These are phyloP conservation scores for Harpalus rufipes DNA, from an alignment of 2,888 invertebrate genomes.

Conservation along the genomic window DNA sequence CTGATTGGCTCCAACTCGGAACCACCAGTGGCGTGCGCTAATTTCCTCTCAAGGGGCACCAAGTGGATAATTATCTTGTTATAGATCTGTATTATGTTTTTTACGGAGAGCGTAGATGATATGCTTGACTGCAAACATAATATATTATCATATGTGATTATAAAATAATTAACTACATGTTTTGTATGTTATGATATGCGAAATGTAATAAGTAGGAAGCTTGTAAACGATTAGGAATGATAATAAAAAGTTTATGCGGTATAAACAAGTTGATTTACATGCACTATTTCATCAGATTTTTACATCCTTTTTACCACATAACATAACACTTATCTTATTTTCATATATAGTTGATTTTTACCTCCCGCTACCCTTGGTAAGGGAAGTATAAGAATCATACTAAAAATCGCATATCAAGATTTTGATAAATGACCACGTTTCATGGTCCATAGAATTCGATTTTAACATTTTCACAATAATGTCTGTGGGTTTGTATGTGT, in stretches of 20 bases:
- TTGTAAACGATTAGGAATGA: not conserved
- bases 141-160: not conserved
- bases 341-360: too few species aligned
- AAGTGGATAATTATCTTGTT: not conserved
- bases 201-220: not conserved
- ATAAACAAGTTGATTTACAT: not conserved
- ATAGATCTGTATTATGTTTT: not conserved
- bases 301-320: not conserved
- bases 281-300: not conserved
- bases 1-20: conserved; percentile 37
- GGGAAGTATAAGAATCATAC: too few species aligned
- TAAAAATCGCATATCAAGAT: too few species aligned
- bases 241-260: not conserved
- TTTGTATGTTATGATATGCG: not conserved
- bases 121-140: not conserved
- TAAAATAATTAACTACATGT: conserved; percentile 3
- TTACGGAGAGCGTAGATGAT: not conserved
- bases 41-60: not conserved
- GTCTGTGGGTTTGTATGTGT: too few species aligned
- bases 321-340: too few species aligned
- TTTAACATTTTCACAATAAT: too few species aligned
- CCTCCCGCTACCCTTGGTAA: too few species aligned
- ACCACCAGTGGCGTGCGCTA: conserved; percentile 13
- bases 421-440: too few species aligned
- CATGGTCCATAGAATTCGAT: too few species aligned